Conservation (phyloP, 2,888 invertebrate species). For the Colostygia pectinataria region DNA sequence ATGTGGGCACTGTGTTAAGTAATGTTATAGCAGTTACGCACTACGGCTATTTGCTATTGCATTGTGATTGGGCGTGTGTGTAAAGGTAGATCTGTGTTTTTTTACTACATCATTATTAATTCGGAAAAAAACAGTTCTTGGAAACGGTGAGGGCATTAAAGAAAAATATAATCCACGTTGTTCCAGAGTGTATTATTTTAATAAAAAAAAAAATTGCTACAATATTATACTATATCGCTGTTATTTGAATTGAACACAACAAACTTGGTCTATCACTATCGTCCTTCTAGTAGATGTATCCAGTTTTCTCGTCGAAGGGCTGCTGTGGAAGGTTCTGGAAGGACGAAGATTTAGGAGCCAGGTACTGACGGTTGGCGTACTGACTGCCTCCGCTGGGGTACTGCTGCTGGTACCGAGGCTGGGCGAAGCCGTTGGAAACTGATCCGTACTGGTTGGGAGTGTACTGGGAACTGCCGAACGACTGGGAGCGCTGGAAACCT, state of each 20-base stretch:
- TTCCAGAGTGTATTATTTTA: no score
- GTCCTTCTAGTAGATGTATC: conserved; percentile 63
- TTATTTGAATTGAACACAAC: conserved; percentile 36
- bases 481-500: conserved; percentile 37
- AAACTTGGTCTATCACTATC: conserved; percentile 16
- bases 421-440: conserved; percentile 31
- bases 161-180: no score
- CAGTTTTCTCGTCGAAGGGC: conserved; percentile 68
- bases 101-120: no score
- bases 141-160: no score
- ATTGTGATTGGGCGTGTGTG: no score
- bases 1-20: no score
- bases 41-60: no score
- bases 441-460: conserved; percentile 44
- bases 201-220: conserved; percentile 30
- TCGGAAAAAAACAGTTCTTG: no score
- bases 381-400: conserved; percentile 32
- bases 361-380: conserved; percentile 63
- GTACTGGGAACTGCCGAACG: conserved; percentile 33
- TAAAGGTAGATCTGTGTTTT: no score
- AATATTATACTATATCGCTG: conserved; percentile 36
- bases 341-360: conserved; percentile 55
- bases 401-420: conserved; percentile 28
- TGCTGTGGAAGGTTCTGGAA: conserved; percentile 60
- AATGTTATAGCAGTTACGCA: no score